phyloP scores from a whole-genome alignment of 2,888 invertebrate genomes.

The Ophioninae sp. region DNA sequence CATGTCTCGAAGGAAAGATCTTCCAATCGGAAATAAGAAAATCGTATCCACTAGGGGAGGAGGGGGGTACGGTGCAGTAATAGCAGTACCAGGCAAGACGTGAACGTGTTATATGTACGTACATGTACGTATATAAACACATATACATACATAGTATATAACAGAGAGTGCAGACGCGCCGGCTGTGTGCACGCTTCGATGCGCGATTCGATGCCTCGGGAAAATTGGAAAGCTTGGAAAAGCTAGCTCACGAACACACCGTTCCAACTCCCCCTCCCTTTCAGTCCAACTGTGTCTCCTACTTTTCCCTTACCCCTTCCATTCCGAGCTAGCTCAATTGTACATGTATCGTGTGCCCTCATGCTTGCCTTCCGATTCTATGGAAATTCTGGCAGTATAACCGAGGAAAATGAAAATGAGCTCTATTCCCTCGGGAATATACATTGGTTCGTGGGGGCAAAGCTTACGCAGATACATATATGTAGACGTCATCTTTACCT shows the following conservation, averaged over 20 bases:
- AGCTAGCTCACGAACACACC: constrained; percentile 49
- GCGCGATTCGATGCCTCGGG: constrained; percentile 66
- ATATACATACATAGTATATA: constrained; percentile 15
- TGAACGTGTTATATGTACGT: constrained; percentile 21
- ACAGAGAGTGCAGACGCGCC: constrained; percentile 42
- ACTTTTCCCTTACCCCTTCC: neutral
- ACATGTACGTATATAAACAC: too few relatives aligned
- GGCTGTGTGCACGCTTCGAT: constrained; percentile 60
- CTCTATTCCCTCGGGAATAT: constrained; percentile 42
- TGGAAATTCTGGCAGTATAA: constrained; percentile 60
- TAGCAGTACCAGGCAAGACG: constrained; percentile 52
- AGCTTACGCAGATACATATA: constrained; percentile 2
- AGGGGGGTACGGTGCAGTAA: constrained; percentile 43
- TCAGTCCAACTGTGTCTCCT: neutral
- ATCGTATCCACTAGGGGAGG: constrained; percentile 24
- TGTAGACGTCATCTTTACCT: constrained; percentile 4
- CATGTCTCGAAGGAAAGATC: constrained; percentile 38
- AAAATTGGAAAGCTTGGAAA: constrained; percentile 71
- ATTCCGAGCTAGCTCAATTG: constrained; percentile 29
- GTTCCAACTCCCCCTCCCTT: constrained; percentile 17
- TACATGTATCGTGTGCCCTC: constrained; percentile 44
- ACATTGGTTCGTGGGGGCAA: constrained; percentile 48
- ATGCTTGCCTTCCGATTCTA: constrained; percentile 47
- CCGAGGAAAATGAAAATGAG: constrained; percentile 60
- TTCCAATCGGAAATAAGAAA: constrained; percentile 60